Percentiles rank a stretch among this genome's conserved stretches.
Conservation (phyloP, 2,888 invertebrate species). For the Heliconius ethilla region DNA sequence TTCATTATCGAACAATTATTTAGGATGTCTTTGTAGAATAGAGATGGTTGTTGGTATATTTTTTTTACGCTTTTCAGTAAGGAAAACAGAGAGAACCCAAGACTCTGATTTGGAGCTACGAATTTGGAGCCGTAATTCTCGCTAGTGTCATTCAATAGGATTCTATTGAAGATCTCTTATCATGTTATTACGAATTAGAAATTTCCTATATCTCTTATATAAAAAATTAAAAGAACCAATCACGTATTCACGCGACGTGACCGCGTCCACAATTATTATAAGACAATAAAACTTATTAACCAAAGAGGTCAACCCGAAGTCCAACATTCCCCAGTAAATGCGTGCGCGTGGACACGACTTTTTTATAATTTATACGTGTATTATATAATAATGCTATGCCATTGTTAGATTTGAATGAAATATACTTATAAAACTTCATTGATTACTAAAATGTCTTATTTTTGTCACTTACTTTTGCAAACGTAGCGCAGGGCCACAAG, state of each 20-base stretch:
- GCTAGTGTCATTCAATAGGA: not conserved
- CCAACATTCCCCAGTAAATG: slow-evolving; percentile 57
- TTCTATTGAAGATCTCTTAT: not conserved
- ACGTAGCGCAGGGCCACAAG: not conserved
- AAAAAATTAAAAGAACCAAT: slow-evolving; percentile 44
- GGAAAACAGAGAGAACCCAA: too few relatives aligned
- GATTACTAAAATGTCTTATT: not conserved
- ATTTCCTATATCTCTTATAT: not conserved
- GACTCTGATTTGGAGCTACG: too few relatives aligned
- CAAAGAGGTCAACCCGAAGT: slow-evolving; percentile 58
- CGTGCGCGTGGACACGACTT: slow-evolving; percentile 60
- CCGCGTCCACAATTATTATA: slow-evolving; percentile 55
- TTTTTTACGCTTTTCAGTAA: too few relatives aligned
- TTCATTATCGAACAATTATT: not conserved
- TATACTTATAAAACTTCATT: not conserved
- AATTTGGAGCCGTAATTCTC: not conserved
- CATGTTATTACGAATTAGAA: not conserved
- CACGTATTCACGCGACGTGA: slow-evolving; percentile 60
- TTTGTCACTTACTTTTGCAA: too few relatives aligned
- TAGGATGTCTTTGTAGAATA: too few relatives aligned
- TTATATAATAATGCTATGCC: slow-evolving; percentile 14
- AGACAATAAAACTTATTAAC: slow-evolving; percentile 64
- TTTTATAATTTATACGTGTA: slow-evolving; percentile 36
- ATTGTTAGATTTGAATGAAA: not conserved
- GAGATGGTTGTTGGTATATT: too few relatives aligned